phyloP scores from a whole-genome alignment of 2,888 invertebrate species.

The Smittia aterrima region DNA sequence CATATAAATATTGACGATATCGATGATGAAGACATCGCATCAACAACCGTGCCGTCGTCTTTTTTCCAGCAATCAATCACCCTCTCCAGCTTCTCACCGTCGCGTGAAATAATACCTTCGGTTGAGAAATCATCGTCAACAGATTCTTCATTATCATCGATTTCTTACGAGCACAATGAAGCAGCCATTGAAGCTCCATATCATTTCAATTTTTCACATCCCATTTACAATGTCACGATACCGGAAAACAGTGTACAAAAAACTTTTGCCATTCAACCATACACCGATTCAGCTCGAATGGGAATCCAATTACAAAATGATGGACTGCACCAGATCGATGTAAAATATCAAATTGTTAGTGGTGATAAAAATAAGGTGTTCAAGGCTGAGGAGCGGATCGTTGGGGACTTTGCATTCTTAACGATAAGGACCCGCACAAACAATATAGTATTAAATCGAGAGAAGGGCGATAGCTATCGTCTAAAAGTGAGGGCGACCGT shows the following conservation, averaged over 20 bases:
- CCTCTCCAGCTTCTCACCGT: background rate
- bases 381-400: slow-evolving; percentile 82
- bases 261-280: slow-evolving; percentile 72
- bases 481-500: slow-evolving; percentile 74
- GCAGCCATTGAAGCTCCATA: slow-evolving; percentile 41
- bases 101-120: slow-evolving; percentile 10
- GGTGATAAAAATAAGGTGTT: slow-evolving; percentile 90
- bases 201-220: slow-evolving; percentile 68
- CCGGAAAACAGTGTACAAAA: slow-evolving; percentile 90
- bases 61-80: slow-evolving; percentile 20
- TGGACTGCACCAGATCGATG: slow-evolving; percentile 52
- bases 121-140: background rate
- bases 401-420: slow-evolving; percentile 95
- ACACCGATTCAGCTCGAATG: slow-evolving; percentile 69
- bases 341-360: slow-evolving; percentile 81
- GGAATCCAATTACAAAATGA: slow-evolving; percentile 65
- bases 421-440: slow-evolving; percentile 85
- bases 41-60: slow-evolving; percentile 1
- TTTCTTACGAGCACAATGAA: slow-evolving; percentile 2
- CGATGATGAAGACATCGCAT: slow-evolving; percentile 23
- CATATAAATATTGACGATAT: slow-evolving; percentile 36
- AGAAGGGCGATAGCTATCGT: slow-evolving; percentile 79
- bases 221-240: slow-evolving; percentile 82
- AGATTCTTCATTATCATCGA: background rate
- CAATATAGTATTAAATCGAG: slow-evolving; percentile 87